Percentiles rank a stretch among this genome's conserved stretches.
Evolutionary conservation across 2,888 invertebrate species (phyloP).

Genomic region (Noctuana brunneofusca): DNA sequence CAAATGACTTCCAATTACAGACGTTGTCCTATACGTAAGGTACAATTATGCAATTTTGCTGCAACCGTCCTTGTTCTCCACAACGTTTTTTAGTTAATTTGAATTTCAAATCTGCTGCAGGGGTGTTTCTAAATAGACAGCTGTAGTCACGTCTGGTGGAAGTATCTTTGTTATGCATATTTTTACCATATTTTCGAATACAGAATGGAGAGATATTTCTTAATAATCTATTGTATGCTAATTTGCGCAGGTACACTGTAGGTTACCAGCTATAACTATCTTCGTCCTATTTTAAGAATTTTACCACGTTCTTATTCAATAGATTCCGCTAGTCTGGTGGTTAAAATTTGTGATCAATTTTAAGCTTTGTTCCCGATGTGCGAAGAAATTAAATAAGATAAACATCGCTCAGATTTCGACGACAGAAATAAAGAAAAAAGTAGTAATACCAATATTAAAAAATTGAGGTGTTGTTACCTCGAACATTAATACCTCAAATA

Average conservation of each 20-base stretch:
- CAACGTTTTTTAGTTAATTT: slow-evolving; percentile 31
- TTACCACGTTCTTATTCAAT: neutral
- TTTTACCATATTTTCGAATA: slow-evolving; percentile 7
- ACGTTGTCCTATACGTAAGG: slow-evolving; percentile 32
- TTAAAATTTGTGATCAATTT: no score
- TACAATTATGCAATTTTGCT: slow-evolving; percentile 26
- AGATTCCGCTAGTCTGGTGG: no score
- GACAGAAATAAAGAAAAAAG: no score
- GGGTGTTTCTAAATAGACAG: slow-evolving; percentile 31
- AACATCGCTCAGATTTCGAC: no score
- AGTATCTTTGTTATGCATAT: slow-evolving; percentile 22
- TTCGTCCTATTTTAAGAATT: neutral
- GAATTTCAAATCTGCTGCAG: slow-evolving; percentile 25
- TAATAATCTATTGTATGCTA: slow-evolving; percentile 19
- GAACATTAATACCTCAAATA: no score
- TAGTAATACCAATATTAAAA: no score
- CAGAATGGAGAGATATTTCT: slow-evolving; percentile 3
- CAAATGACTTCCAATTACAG: slow-evolving; percentile 35
- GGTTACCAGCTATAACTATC: neutral
- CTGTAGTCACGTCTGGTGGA: neutral
- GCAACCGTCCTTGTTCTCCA: slow-evolving; percentile 23
- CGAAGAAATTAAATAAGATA: no score
- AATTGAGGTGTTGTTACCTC: no score
- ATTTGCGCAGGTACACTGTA: neutral
- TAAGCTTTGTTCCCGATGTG: no score